Percentiles rank a stretch among this genome's conserved stretches.
These are phyloP conservation scores for Crocallis elinguaria DNA, from an alignment of 2,888 invertebrate genomes.

Conservation along the genomic window DNA sequence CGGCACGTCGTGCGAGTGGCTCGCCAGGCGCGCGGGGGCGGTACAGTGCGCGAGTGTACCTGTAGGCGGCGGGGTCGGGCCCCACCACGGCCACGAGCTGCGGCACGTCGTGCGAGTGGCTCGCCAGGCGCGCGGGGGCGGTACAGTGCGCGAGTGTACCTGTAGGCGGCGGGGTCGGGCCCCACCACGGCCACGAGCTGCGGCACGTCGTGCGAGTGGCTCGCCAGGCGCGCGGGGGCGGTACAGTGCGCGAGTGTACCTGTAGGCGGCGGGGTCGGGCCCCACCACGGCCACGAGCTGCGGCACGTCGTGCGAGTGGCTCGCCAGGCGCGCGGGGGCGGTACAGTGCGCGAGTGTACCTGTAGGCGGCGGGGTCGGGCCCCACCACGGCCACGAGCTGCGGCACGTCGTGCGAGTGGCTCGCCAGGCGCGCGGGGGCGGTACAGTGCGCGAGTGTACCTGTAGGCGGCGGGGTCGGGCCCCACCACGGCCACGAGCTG, in stretches of 20 bases:
- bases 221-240: constrained; percentile 89
- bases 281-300: no score
- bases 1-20: no score
- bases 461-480: constrained; percentile 90
- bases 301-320: no score
- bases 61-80: constrained; percentile 92
- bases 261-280: no score
- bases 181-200: constrained; percentile 96
- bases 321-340: no score
- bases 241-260: no score
- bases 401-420: constrained; percentile 94
- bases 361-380: constrained; percentile 92
- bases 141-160: constrained; percentile 8
- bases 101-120: constrained; percentile 94
- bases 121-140: constrained; percentile 90
- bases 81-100: constrained; percentile 96
- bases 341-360: no score
- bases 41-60: no score
- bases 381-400: constrained; percentile 96
- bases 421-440: constrained; percentile 90
- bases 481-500: constrained; percentile 96
- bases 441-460: constrained; percentile 8
- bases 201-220: constrained; percentile 94
- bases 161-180: constrained; percentile 90
- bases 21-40: no score